phyloP scores from a whole-genome alignment of 2,113 vertebrate genomes.

The Ceuthmochares aereus region DNA sequence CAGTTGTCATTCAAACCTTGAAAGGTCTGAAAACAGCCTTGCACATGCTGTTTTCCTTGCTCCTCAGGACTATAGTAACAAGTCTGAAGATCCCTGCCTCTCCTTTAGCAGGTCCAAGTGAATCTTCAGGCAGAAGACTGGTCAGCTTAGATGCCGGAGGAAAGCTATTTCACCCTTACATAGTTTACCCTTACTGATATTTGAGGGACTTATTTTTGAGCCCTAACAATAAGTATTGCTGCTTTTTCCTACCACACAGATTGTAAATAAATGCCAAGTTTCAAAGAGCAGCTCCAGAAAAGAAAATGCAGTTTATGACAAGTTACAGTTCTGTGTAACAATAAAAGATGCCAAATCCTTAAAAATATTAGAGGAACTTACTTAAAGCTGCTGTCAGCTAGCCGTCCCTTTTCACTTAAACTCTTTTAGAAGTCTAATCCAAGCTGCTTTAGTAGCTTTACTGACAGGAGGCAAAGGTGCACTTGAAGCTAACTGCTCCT shows the following conservation, averaged over 20 bases:
- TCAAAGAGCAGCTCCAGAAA: neutral
- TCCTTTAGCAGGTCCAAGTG: neutral
- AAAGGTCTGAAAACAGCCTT: neutral
- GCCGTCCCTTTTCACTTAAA: neutral
- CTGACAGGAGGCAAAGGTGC: neutral
- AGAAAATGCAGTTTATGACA: neutral
- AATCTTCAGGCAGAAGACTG: neutral
- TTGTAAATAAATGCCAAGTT: neutral
- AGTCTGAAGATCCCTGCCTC: neutral
- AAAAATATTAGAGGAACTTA: neutral
- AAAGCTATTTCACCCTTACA: neutral
- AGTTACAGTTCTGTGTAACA: neutral
- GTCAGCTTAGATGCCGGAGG: fast-evolving
- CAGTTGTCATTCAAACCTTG: neutral
- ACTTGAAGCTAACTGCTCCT: neutral
- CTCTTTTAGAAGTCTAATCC: neutral
- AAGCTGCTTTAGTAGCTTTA: neutral
- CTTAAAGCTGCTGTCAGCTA: neutral
- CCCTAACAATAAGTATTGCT: neutral
- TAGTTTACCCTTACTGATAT: neutral
- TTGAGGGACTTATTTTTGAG: neutral
- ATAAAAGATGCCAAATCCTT: neutral
- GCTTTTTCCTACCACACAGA: neutral
- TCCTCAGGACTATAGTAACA: neutral
- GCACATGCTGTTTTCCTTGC: neutral